phyloP scores from a whole-genome alignment of 2,113 vertebrate species.

The Indicator maculatus region DNA sequence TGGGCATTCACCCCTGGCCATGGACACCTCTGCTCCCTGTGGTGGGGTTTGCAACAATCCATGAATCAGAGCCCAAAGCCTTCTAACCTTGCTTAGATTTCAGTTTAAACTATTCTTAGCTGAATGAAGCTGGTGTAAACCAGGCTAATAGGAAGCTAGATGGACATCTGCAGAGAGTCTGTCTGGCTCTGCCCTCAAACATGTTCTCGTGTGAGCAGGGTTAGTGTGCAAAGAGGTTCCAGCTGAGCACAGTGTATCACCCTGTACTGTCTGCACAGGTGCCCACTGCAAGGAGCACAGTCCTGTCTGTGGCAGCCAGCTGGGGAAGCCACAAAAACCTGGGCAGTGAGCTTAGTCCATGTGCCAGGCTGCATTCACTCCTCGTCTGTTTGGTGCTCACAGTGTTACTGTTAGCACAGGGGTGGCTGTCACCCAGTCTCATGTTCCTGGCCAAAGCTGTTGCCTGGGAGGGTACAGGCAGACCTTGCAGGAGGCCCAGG shows the following conservation, averaged over 20 bases:
- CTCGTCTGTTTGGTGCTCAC: accelerated
- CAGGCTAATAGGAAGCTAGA: neutral
- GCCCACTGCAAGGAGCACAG: neutral
- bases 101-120: neutral
- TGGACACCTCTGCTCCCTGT: neutral
- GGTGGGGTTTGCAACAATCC: neutral
- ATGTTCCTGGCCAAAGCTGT: neutral
- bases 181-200: neutral
- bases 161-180: neutral
- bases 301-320: accelerated
- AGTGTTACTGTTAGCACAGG: neutral
- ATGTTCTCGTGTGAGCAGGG: accelerated
- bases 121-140: neutral
- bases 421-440: accelerated
- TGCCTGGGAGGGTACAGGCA: neutral
- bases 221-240: accelerated
- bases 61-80: accelerated
- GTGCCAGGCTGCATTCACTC: neutral
- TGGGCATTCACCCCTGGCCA: accelerated
- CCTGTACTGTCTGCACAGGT: accelerated
- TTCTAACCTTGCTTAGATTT: neutral
- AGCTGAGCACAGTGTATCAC: too few species aligned
- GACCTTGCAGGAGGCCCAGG: too few species aligned
- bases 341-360: neutral
- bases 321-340: neutral